These are phyloP conservation scores for Rhynchophorus ferrugineus DNA, from an alignment of 1,140 invertebrate genomes.

Conservation along the genomic window DNA sequence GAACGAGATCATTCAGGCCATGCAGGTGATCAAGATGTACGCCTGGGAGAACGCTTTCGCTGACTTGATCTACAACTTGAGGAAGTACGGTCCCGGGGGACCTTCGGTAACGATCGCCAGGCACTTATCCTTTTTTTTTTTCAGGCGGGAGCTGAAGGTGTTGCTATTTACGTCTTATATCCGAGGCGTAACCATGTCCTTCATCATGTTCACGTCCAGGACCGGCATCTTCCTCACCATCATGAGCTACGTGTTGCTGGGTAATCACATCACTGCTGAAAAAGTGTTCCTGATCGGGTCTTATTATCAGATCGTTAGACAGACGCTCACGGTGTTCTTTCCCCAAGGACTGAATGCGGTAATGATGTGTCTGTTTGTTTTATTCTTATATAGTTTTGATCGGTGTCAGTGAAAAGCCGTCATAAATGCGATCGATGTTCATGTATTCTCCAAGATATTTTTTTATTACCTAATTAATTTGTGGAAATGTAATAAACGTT, in stretches of 20 bases:
- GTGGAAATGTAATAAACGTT: too few relatives aligned
- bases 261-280: slow-evolving; percentile 60
- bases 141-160: slow-evolving; percentile 57
- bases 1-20: slow-evolving; percentile 49
- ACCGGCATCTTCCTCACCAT: slow-evolving; percentile 71
- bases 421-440: neutral
- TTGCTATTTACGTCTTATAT: slow-evolving; percentile 62
- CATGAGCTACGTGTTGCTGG: slow-evolving; percentile 60
- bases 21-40: slow-evolving; percentile 80
- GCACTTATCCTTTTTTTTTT: slow-evolving; percentile 18
- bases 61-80: slow-evolving; percentile 38
- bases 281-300: slow-evolving; percentile 65
- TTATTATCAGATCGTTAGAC: slow-evolving; percentile 62
- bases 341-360: slow-evolving; percentile 22
- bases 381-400: neutral
- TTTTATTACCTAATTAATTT: too few relatives aligned
- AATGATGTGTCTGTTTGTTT: slow-evolving; percentile 6
- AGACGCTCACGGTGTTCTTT: slow-evolving; percentile 57
- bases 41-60: slow-evolving; percentile 80
- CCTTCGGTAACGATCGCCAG: neutral
- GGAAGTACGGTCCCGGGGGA: slow-evolving; percentile 28
- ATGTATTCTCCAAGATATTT: neutral
- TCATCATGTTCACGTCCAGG: slow-evolving; percentile 65
- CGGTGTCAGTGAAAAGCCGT: neutral
- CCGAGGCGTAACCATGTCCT: slow-evolving; percentile 63